Percentiles rank a stretch among this genome's conserved stretches.
These are phyloP conservation scores for Gorilla gorilla DNA, from an alignment of 2,113 vertebrate genomes.

Conservation along the genomic window DNA sequence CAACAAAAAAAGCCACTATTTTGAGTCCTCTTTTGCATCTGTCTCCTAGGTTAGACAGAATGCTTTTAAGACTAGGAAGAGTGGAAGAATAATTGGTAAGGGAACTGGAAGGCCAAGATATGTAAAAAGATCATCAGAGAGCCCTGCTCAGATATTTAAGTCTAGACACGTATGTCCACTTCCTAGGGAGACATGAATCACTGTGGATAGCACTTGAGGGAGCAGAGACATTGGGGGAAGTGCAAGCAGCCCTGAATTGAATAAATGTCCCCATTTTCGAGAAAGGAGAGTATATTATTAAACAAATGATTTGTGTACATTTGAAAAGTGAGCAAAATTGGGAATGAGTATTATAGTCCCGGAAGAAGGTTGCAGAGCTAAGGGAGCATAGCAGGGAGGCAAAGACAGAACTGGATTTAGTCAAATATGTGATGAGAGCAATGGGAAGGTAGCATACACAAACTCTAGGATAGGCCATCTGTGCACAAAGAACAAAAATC, in stretches of 20 bases:
- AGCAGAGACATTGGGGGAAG: background rate
- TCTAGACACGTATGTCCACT: background rate
- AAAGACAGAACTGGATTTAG: background rate
- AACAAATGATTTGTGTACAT: background rate
- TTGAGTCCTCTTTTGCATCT: background rate
- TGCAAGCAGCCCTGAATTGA: background rate
- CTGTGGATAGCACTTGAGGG: background rate
- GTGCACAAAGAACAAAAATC: background rate
- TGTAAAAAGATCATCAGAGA: background rate
- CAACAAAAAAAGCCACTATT: background rate
- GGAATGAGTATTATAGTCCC: background rate
- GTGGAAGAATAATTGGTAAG: background rate
- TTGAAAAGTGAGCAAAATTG: background rate
- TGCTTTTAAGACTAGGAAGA: background rate
- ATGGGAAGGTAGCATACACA: accelerated
- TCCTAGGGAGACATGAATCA: background rate
- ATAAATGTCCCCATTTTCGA: background rate
- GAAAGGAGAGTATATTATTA: background rate
- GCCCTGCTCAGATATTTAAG: background rate
- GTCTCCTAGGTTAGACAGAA: background rate
- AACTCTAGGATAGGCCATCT: background rate
- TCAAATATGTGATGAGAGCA: background rate
- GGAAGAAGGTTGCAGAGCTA: background rate
- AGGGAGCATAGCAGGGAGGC: accelerated
- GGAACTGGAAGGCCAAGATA: background rate